Conservation (phyloP, 2,113 vertebrate species). For the Eubucco bourcierii region DNA sequence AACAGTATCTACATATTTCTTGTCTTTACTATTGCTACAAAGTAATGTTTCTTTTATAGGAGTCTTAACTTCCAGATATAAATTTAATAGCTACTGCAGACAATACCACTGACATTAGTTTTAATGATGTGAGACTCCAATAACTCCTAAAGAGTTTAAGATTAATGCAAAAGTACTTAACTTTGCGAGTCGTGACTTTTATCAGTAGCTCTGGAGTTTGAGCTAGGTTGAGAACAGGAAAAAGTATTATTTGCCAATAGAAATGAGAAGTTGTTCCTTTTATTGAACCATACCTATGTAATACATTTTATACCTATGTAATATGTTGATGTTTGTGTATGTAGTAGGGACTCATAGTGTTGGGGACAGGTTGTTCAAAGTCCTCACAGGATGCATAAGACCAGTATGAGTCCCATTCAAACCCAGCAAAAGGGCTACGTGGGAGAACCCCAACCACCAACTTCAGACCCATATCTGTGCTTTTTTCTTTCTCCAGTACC, state of each 20-base stretch:
- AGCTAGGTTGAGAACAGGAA: conserved; percentile 20
- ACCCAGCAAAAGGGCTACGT: background rate
- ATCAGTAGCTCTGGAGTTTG: conserved; percentile 21
- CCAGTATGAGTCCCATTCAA: background rate
- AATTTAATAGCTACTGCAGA: conserved; percentile 42
- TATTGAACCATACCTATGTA: conserved; percentile 17
- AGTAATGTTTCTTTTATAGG: conserved; percentile 36
- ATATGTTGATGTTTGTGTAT: background rate
- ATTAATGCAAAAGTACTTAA: conserved; percentile 59
- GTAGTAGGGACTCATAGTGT: background rate
- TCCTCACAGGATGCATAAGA: background rate
- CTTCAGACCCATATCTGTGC: background rate
- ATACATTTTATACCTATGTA: background rate
- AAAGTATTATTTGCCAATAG: conserved; percentile 21
- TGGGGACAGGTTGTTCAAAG: background rate
- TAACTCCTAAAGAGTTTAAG: conserved; percentile 53
- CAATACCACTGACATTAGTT: conserved; percentile 8
- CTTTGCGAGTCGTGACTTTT: conserved; percentile 64
- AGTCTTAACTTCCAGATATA: conserved; percentile 20
- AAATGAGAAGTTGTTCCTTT: conserved; percentile 32
- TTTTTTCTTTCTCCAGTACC: background rate
- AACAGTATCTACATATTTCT: conserved; percentile 34
- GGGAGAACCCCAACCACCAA: rapidly evolving
- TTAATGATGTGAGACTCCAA: conserved; percentile 58
- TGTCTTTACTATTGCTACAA: background rate